Conservation (phyloP, 2,888 invertebrate genomes). For the Dromius quadrimaculatus region DNA sequence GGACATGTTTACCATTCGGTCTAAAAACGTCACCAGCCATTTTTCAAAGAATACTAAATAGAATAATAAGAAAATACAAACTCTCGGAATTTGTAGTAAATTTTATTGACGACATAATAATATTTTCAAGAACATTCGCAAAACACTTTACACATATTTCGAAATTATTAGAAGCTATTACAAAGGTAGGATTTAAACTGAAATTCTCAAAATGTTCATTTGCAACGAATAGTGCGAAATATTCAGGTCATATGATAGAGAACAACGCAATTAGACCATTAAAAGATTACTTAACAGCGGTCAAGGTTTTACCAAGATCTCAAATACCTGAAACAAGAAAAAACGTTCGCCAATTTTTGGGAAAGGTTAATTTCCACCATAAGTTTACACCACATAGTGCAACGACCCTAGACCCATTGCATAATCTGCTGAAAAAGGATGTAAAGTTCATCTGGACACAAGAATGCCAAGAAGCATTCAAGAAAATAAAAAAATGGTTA, state of each 20-base stretch:
- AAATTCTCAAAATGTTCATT: constrained; percentile 18
- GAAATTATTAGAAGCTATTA: constrained; percentile 16
- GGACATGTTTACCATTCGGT: constrained; percentile 35
- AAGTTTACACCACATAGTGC: not conserved
- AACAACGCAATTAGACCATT: not conserved
- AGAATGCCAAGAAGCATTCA: too few relatives aligned
- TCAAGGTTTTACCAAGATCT: too few relatives aligned
- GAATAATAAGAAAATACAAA: too few relatives aligned
- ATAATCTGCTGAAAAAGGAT: too few relatives aligned
- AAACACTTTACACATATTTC: not conserved
- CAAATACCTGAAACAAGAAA: not conserved
- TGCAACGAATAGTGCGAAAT: constrained; percentile 12
- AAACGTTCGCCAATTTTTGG: not conserved
- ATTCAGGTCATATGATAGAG: constrained; percentile 3
- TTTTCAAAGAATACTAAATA: constrained; percentile 12
- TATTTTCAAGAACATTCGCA: constrained; percentile 1
- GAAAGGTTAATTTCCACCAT: too few relatives aligned
- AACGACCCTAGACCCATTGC: too few relatives aligned
- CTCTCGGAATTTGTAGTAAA: not conserved
- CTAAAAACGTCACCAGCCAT: constrained; percentile 31
- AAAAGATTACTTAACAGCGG: not conserved
- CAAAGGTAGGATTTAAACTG: not conserved
- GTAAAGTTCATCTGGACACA: too few relatives aligned
- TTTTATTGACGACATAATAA: not conserved
- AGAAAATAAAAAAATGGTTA: too few relatives aligned